Evolutionary conservation across 2,113 vertebrate species (phyloP), one percentile per base, ranked within the genome.

Genomic region (Nothoprocta pentlandii): DNA sequence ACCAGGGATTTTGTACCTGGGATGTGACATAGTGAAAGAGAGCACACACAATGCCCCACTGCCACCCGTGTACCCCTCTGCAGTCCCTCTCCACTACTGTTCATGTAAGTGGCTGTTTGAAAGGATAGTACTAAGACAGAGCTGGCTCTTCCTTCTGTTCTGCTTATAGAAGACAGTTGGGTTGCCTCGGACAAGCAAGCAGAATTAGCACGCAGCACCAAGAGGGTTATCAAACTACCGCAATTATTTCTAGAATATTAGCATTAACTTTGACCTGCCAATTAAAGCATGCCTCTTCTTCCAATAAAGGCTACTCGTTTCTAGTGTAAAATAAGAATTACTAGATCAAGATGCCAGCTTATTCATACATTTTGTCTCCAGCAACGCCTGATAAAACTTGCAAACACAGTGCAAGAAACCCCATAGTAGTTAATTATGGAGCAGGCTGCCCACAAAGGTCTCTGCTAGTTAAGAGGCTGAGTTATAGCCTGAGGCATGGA

Each of bases 381-480:
- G 20, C 71, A 59, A 12, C 54, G 78, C 16, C 26, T 90, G 59
- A 62, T 63, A 8, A 10, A 84, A 77, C 53, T 58, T 90, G 32
- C 36, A 79, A 89, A 63, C 26, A 36, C 6, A 62, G 41, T 46
- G 36, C 34, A 67, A 59, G 77, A 91, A 79, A 76, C 10, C 34
- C 36, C 36, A 77, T 13, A 39, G 58, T 49, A 73, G 49, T 94
- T 95, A 93, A 90, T 90, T 93, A 92, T 82, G 73, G 64, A 95
- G 36, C 39, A 79, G 20, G 42, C 25, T 95, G 26, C n/a, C 83
- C 74, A 69, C 73, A 92, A 44, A 84, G 69, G 14, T 73, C 58
- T 78, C 51, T 89, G 36, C 14, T 78, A 77, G 36, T 62, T 82
- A 74, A 39, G 42, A 92, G 61, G 21, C 46, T 94, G 23, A 0